phyloP scores from a whole-genome alignment of 2,797 vertebrate genomes.

The Loris lydekkerianus region DNA sequence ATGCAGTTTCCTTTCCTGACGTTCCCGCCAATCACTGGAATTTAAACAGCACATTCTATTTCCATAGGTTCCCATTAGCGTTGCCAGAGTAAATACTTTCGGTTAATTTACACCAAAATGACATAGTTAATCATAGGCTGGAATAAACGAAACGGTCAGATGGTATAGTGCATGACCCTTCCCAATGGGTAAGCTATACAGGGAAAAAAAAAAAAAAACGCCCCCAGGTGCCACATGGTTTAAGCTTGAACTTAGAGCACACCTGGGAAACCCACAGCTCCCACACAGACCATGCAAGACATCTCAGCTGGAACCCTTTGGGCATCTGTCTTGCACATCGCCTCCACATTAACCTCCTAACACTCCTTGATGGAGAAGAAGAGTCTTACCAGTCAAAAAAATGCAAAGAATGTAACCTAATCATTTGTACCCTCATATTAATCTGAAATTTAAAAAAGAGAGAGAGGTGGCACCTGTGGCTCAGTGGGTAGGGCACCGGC shows the following conservation, averaged over 20 bases:
- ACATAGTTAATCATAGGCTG: not conserved
- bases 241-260: not conserved
- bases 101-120: slow-evolving; percentile 32
- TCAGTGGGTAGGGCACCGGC: too few relatives aligned
- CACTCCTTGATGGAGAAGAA: not conserved
- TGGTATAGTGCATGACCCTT: not conserved
- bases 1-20: slow-evolving; percentile 40
- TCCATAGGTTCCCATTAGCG: not conserved
- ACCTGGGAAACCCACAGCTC: not conserved
- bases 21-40: not conserved
- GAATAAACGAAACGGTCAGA: not conserved
- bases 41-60: slow-evolving; percentile 19
- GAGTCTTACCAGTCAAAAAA: not conserved
- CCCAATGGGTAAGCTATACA: not conserved
- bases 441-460: too few relatives aligned
- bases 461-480: too few relatives aligned
- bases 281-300: not conserved
- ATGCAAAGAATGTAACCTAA: too few relatives aligned
- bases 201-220: not conserved
- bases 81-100: not conserved
- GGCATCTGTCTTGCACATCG: not conserved
- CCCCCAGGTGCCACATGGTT: not conserved
- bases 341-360: slow-evolving; percentile 30
- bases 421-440: too few relatives aligned
- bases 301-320: not conserved